Evolutionary conservation across 2,797 vertebrate species (phyloP), one percentile per base, ranked within the genome.

Genomic region (Poecile montanus): DNA sequence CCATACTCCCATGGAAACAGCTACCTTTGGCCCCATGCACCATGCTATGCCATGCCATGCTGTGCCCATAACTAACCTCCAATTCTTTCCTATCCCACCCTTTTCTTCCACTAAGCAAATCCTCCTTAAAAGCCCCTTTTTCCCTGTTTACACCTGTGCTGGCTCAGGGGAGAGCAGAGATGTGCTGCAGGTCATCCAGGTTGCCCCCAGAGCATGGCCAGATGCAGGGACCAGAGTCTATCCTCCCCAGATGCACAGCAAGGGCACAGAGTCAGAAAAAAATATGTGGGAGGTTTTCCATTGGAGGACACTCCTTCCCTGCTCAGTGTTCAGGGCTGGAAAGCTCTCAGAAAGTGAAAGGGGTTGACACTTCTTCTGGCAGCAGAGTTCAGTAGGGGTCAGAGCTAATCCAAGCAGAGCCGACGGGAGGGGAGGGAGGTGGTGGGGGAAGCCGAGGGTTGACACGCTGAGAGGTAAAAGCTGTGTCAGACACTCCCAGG

Each of bases 391-490:
- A 92, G 77, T 58, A 86, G 74, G 75, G 96, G 95, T 97, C 95
- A 95, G 85, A 85, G 94, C 88, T 96, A 96, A 95, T 80, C 85
- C 91, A 94, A 96, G 93, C 91, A 89, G 71, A 91, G 90, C 58
- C 11, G 18, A 62, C 5, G 0, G 91, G 72, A 87, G 81, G 51
- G 63, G 79, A 87, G 84, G 92, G 90, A 76, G 77, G 71, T 40
- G 53, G 63, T 1, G 3, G 81, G 72, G 83, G 60, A 77, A 83
- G 87, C 66, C 13, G 12, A 76, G 89, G 34, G 7, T 81, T 94
- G 91, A 94, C 62, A 5, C 66, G 18, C 85, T 58, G 90, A 96
- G 96, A 96, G 95, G 95, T 94, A 97, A 96, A 96, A 95, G 89
- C 91, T 68, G 60, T 93, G 95, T 96, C 96, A 97, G 95, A 85